phyloP scores from a whole-genome alignment of 2,888 invertebrate species.

The Folsomia candida region DNA sequence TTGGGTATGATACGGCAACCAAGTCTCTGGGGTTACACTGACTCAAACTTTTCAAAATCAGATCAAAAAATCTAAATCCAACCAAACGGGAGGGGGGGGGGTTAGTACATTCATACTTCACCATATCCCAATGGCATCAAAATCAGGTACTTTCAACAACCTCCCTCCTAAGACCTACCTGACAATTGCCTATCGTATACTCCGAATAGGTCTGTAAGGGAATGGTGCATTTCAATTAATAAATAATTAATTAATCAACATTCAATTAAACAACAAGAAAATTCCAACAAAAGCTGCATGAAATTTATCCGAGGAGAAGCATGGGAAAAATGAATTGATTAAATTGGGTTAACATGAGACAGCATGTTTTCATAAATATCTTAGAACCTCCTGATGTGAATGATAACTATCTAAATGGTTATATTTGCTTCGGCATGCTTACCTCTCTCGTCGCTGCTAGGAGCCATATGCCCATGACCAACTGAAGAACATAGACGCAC shows the following conservation, averaged over 20 bases:
- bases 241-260: too few relatives aligned
- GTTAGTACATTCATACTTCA: too few relatives aligned
- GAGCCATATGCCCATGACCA: slow-evolving; percentile 46
- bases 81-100: too few relatives aligned
- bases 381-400: too few relatives aligned
- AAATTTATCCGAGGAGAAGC: slow-evolving; percentile 12
- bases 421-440: background rate
- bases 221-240: background rate
- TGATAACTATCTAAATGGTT: background rate
- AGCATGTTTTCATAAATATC: background rate
- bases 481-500: slow-evolving; percentile 43
- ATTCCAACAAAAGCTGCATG: slow-evolving; percentile 24
- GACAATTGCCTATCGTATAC: slow-evolving; percentile 44
- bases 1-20: too few relatives aligned
- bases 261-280: slow-evolving; percentile 12
- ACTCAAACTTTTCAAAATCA: too few relatives aligned
- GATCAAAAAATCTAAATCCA: too few relatives aligned
- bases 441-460: slow-evolving; percentile 45
- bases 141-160: too few relatives aligned
- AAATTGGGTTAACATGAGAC: background rate
- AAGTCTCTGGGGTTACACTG: too few relatives aligned
- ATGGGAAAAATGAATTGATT: background rate
- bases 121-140: too few relatives aligned
- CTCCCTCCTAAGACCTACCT: too few relatives aligned
- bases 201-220: slow-evolving; percentile 37